Conservation (phyloP, 2,888 invertebrate genomes). For the Agrilus cyanescens region DNA sequence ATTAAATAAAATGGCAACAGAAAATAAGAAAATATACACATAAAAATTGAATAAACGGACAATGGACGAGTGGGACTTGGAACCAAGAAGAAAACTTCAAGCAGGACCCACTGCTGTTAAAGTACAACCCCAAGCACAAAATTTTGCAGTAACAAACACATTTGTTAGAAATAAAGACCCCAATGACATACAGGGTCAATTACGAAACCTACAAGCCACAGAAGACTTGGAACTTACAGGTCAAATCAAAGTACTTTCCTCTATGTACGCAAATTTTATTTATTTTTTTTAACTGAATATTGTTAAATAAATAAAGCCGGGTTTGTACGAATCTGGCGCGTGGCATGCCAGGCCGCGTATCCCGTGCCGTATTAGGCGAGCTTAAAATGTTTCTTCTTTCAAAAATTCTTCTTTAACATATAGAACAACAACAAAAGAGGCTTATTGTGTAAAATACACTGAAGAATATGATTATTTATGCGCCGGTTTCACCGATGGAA, state of each 20-base stretch:
- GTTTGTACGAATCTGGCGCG: too few species aligned
- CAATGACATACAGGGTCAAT: constrained; percentile 8
- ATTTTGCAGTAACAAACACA: constrained; percentile 12
- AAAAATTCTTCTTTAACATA: background rate
- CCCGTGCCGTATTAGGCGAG: too few species aligned
- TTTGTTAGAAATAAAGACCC: constrained; percentile 10
- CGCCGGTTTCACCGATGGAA: constrained; percentile 49
- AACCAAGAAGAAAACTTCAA: constrained; percentile 8
- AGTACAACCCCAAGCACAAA: background rate
- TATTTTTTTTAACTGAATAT: too few species aligned
- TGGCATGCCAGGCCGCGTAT: too few species aligned
- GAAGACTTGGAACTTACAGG: constrained; percentile 22
- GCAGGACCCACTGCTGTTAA: constrained; percentile 3
- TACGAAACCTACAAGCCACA: constrained; percentile 13
- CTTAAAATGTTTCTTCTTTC: too few species aligned
- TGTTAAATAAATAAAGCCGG: too few species aligned
- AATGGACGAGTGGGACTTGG: too few species aligned
- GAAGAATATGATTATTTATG: constrained; percentile 48
- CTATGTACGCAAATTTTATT: constrained; percentile 18
- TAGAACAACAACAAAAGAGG: constrained; percentile 42
- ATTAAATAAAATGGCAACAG: too few species aligned
- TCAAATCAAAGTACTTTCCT: constrained; percentile 20
- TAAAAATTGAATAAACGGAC: too few species aligned
- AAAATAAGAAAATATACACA: too few species aligned
- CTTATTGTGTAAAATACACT: constrained; percentile 48